Base-by-base conservation (phyloP, 2,797 vertebrate species). In the Galago senegalensis region DNA sequence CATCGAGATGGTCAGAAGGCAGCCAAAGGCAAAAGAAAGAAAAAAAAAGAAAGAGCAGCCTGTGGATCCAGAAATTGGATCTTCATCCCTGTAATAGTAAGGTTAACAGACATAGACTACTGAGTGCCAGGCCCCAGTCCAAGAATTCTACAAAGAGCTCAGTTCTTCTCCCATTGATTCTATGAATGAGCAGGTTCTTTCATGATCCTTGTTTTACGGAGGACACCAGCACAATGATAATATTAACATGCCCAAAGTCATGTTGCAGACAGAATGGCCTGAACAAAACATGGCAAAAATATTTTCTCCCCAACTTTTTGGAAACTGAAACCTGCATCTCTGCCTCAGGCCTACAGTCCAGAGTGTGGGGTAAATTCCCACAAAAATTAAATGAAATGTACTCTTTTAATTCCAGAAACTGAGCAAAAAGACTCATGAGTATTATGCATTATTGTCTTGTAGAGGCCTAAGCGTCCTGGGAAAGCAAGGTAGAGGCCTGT, bases 1-100 rank as follows among this genome's bases (percentile, higher is more conserved):
- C 63, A 70, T 49, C 25, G 60, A 96, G 94, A 92, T 90, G 89
- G 85, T 49, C 80, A 89, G 46, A 72, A 87, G 70, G 72, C 84
- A 89, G 53, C 43, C 63, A 93, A 94, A 89, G 69, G 31, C 37
- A 67, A 63, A 7, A 72, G 11, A 65, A n/a, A 67, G n/a, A 46
- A 58, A 89, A 61, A 84, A 67, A 27, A 7, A 11, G 49, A 79
- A 89, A 80, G 43, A 61, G 18, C 67, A 43, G 11, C 23, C 6
- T 67, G 27, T 73, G 69, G 23, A 31, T 69, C 37, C 37, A 84
- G 61, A 91, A 87, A 91, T 70, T 20, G 14, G 12, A 65, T 69
- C 34, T 87, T 95, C 37, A 27, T 67, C 79, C 16, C 29, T 73
- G 7, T 63, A 34, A 76, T 1, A 60, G 31, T 31, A 60, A 69